Conservation (phyloP, 2,888 invertebrate genomes). For the Gandaritis pyraliata region DNA sequence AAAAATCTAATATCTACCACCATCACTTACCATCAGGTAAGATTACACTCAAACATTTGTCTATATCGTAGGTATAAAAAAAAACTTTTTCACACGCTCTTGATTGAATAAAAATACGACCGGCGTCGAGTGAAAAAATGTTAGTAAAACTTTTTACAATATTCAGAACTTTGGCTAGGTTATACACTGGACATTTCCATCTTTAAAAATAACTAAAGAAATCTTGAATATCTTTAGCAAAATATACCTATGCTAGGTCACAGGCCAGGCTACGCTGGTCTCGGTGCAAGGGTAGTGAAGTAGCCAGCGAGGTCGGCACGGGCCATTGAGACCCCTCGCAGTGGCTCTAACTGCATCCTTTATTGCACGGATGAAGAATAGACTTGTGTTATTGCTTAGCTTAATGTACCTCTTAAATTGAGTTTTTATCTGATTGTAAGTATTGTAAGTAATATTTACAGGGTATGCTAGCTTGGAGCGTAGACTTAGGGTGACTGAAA, state of each 20-base stretch:
- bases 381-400: slow-evolving; percentile 40
- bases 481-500: background rate
- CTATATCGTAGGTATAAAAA: no score
- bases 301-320: slow-evolving; percentile 68
- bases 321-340: slow-evolving; percentile 79
- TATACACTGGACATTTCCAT: slow-evolving; percentile 2
- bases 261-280: slow-evolving; percentile 47
- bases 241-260: slow-evolving; percentile 37
- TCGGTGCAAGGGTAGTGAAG: slow-evolving; percentile 40
- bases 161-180: background rate
- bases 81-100: no score
- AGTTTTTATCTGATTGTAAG: slow-evolving; percentile 37
- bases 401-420: slow-evolving; percentile 43
- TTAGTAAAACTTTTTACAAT: no score
- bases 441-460: slow-evolving; percentile 33
- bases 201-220: slow-evolving; percentile 10
- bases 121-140: no score
- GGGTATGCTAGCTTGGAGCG: slow-evolving; percentile 5
- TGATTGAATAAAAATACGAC: no score
- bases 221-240: slow-evolving; percentile 1
- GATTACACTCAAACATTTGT: no score
- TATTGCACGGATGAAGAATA: slow-evolving; percentile 58
- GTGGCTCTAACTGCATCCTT: slow-evolving; percentile 72
- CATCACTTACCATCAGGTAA: no score
- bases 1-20: no score